These are phyloP conservation scores for Acrocera orbiculus DNA, from an alignment of 2,888 invertebrate genomes.

Conservation along the genomic window DNA sequence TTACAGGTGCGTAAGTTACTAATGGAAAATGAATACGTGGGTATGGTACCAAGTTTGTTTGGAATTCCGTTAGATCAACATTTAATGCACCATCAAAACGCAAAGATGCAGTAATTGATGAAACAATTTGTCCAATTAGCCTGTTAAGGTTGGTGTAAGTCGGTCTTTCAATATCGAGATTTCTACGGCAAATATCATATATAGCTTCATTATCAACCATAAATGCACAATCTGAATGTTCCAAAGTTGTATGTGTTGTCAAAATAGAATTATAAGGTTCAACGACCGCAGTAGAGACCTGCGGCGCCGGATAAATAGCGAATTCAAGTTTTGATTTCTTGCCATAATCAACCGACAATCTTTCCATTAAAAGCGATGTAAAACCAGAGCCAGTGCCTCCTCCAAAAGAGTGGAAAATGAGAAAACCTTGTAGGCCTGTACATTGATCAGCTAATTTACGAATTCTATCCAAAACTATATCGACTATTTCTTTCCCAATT, in stretches of 20 bases:
- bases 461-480: conserved; percentile 37
- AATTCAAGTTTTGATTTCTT: conserved; percentile 48
- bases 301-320: conserved; percentile 48
- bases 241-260: conserved; percentile 74
- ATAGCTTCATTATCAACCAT: conserved; percentile 77
- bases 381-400: conserved; percentile 47
- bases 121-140: conserved; percentile 79
- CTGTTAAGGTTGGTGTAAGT: conserved; percentile 86
- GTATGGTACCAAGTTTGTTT: conserved; percentile 77
- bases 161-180: conserved; percentile 78
- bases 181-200: conserved; percentile 75
- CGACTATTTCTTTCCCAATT: conserved; percentile 41
- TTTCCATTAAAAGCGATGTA: conserved; percentile 46
- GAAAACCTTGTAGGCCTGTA: conserved; percentile 39
- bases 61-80: conserved; percentile 78
- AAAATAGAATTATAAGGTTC: conserved; percentile 91
- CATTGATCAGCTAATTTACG: conserved; percentile 39
- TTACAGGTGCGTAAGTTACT: conserved; percentile 70
- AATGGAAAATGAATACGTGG: conserved; percentile 84
- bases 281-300: conserved; percentile 47
- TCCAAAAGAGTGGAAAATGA: conserved; percentile 46
- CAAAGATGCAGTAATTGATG: conserved; percentile 70
- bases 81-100: conserved; percentile 76
- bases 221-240: conserved; percentile 83
- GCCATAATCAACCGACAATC: conserved; percentile 46